Base-by-base conservation (phyloP, 1,140 invertebrate genomes). In the Mesaphorura yosii region DNA sequence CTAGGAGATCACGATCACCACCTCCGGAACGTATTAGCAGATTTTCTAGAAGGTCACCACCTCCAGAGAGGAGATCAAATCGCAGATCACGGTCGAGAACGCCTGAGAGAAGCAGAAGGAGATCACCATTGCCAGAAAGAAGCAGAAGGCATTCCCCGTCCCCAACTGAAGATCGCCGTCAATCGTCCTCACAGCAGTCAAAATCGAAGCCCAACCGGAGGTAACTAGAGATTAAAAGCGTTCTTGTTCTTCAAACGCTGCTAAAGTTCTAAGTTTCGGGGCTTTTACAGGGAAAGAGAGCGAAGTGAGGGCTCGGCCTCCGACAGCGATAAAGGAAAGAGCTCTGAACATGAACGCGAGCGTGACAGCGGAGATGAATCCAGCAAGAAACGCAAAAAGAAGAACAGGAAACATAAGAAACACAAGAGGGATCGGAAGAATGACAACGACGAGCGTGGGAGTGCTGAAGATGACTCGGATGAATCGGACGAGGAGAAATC, bases 331-430 rank as follows among this genome's bases (percentile, higher is more conserved):
- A 72, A 27, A 80, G 79, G 66, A 81, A 81, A 66, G 76, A 81
- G 55, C 12, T 15, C 14, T 31, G 46, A 7, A 19, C 20, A 15
- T 10, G 10, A 10, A 10, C 31, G n/a, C 31, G 31, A 34, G n/a
- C 10, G 31, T 10, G n/a, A n/a, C n/a, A 10, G 79, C 80, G 65
- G 79, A 80, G 64, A 22, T 6, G 23, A 46, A 27, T 48, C 46
- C 4, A 79, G 82, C 59, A 78, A 78, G 56, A 81, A 80, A 66
- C 79, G 80, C 65, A 78, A 78, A 63, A 80, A 79, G 68, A 79
- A 81, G 64, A 77, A 79, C 57, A 81, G 81, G 69, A 80, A 80
- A 59, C 76, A 79, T 50, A 73, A 78, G 51, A 81, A 81, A 64
- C 76, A 78, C 59, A 80, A 80, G 62, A 81, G 81, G 66, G 76